Percentiles rank a stretch among this genome's conserved stretches.
These are phyloP conservation scores for Myotis davidii DNA, from an alignment of 2,113 vertebrate genomes.

Conservation along the genomic window DNA sequence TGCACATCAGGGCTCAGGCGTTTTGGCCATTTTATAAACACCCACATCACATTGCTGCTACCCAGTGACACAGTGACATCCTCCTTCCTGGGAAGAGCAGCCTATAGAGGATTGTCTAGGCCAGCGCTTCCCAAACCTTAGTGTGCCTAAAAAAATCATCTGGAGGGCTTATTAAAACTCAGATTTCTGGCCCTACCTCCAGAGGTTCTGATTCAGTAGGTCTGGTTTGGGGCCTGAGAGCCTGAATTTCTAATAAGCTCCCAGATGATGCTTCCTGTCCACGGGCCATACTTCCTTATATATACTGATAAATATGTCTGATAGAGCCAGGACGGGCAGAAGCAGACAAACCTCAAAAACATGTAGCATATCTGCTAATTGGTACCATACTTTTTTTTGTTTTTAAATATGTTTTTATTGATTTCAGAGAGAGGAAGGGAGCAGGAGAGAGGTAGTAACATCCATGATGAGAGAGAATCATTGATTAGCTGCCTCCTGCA, in stretches of 20 bases:
- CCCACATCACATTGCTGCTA: background rate
- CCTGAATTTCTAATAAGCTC: background rate
- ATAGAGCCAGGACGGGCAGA: background rate
- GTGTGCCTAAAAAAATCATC: background rate
- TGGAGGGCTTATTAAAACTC: background rate
- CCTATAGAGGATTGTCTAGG: background rate
- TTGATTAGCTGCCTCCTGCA: background rate
- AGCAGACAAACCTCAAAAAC: background rate
- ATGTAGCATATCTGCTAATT: background rate
- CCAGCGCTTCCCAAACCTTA: background rate
- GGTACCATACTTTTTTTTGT: background rate
- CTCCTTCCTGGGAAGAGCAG: background rate
- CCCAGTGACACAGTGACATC: background rate
- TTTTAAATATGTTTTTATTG: too few species aligned
- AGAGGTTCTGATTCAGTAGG: background rate
- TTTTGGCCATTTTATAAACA: background rate
- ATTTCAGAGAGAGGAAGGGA: background rate
- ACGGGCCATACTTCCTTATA: background rate
- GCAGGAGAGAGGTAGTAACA: background rate
- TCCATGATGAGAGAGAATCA: background rate
- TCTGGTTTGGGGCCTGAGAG: background rate
- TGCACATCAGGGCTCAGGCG: background rate
- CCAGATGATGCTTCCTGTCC: background rate
- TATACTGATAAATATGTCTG: background rate
- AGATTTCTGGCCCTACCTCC: background rate